These are phyloP conservation scores for Ylistrum balloti DNA, from an alignment of 1,140 invertebrate genomes.

Conservation along the genomic window DNA sequence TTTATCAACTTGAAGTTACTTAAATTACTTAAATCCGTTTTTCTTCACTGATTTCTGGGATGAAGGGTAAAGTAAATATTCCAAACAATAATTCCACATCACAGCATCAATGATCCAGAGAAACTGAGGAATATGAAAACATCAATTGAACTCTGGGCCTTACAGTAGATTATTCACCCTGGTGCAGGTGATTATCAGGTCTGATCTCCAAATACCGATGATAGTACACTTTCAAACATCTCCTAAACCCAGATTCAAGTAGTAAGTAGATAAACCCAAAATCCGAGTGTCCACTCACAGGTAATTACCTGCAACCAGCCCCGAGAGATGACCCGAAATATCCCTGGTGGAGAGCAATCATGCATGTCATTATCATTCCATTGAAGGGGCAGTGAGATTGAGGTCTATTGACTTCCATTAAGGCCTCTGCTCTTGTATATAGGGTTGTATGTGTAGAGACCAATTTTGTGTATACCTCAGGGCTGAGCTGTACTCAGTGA, in stretches of 20 bases:
- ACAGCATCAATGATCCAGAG: background rate
- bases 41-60: background rate
- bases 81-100: background rate
- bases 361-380: conserved; percentile 15
- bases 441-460: background rate
- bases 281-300: conserved; percentile 9
- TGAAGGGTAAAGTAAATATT: background rate
- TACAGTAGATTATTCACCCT: background rate
- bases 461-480: conserved; percentile 26
- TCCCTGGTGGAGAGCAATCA: background rate
- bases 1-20: background rate
- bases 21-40: no score
- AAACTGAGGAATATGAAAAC: background rate
- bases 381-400: background rate
- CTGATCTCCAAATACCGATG: background rate
- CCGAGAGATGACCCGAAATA: background rate
- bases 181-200: background rate
- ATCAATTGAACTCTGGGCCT: background rate
- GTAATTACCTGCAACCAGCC: background rate
- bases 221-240: conserved; percentile 27
- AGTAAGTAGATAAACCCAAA: background rate
- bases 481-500: conserved; percentile 12
- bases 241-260: background rate
- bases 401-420: conserved; percentile 3
- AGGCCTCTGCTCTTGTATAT: background rate